phyloP scores from a whole-genome alignment of 2,113 vertebrate genomes.

The Turnix velox region DNA sequence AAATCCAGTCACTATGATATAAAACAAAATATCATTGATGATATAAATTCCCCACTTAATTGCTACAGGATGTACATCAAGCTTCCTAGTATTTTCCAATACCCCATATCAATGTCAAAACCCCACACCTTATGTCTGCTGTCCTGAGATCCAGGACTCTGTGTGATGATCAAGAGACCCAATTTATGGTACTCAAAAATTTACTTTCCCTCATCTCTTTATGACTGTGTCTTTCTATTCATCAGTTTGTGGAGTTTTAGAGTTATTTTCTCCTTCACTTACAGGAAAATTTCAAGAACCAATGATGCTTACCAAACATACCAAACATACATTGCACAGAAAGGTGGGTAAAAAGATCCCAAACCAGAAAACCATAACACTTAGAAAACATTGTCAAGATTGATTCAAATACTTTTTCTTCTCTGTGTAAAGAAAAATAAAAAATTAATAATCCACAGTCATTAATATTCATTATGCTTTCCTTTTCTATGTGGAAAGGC shows the following conservation, averaged over 20 bases:
- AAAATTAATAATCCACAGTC: background rate
- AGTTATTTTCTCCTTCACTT: background rate
- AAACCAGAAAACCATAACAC: fast-evolving
- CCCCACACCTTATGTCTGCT: background rate
- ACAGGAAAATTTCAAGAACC: background rate
- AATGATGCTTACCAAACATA: background rate
- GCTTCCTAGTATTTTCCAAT: background rate
- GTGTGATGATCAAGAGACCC: background rate
- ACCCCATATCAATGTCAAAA: background rate
- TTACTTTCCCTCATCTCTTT: background rate
- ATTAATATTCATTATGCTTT: constrained; percentile 38
- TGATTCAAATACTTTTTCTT: background rate
- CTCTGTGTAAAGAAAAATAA: background rate
- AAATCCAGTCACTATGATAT: background rate
- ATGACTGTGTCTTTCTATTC: background rate
- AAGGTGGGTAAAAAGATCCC: background rate
- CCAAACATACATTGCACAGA: background rate
- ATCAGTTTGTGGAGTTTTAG: background rate
- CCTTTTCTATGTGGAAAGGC: background rate
- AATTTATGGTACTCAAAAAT: background rate
- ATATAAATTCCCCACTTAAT: background rate
- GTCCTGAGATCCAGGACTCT: background rate
- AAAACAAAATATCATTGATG: background rate
- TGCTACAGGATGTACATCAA: background rate
- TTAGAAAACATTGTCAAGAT: background rate